Evolutionary conservation across 2,888 invertebrate genomes (phyloP), one percentile per base, ranked within the genome.

Genomic region (Kuschelorhynchus macadamiae): DNA sequence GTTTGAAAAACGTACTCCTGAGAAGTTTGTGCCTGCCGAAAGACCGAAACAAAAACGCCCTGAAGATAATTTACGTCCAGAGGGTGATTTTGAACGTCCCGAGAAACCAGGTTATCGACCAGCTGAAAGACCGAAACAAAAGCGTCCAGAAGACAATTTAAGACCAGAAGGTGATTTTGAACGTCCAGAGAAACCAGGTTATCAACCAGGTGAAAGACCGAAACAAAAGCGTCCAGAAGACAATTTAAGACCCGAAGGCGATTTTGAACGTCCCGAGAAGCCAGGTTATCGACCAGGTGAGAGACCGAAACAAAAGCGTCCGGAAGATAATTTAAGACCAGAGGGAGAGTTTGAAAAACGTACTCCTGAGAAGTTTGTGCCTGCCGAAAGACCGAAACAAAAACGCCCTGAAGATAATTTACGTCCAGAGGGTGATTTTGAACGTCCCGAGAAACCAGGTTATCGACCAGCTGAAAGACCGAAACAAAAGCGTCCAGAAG

Each of bases 71-170:
- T 75, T 89, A 0, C 79, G 79, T 41, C 86, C 86, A 0, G 88
- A 88, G 75, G 89, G 89, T 0, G 86, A 87, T 0, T 87, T 88
- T 71, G 78, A 84, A 67, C 63, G 71, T n/a, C 88, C 87, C 67
- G 82, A 78, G 12, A 81, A 81, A 67, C 77, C 78, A 7, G 76
- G 78, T 55, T 82, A 77, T 78, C 78, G 72, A 17, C 84, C 86
- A 12, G 83, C 82, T 46, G 83, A 86, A 70, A 70, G 80, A 44
- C 84, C 85, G 14, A 77, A 74, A 20, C 84, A 80, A 1, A 86
- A 81, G 61, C 89, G 85, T 72, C 91, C 87, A 0, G 81, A 85
- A 11, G 89, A 90, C 71, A 89, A 91, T 78, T 78, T 91, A 0
- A 77, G 55, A 41, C 81, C 83, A 5, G 88, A 87, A 77, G 88